Evolutionary conservation across 2,113 vertebrate genomes (phyloP).

Genomic region (Arenaria interpres): DNA sequence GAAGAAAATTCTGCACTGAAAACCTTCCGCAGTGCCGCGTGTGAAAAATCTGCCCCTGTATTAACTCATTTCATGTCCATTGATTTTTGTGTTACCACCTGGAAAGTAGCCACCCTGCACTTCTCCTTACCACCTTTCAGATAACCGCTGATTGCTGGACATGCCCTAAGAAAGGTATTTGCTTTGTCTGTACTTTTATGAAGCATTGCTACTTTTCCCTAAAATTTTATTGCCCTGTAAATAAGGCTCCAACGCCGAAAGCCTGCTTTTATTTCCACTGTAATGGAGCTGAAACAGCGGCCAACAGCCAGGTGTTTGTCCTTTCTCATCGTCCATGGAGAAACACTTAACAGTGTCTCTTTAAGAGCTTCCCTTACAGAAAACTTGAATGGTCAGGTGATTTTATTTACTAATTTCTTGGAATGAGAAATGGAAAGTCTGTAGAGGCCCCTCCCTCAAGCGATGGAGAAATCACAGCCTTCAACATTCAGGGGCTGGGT

Average conservation of each 20-base stretch:
- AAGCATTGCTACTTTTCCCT: not conserved
- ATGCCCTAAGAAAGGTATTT: not conserved
- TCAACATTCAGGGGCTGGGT: not conserved
- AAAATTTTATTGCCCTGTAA: not conserved
- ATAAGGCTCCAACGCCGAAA: not conserved
- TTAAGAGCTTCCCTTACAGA: not conserved
- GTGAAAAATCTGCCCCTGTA: not conserved
- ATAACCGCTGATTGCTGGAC: not conserved
- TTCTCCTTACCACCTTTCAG: not conserved
- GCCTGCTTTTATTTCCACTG: not conserved
- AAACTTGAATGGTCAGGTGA: not conserved
- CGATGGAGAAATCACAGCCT: not conserved
- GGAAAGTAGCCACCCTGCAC: not conserved
- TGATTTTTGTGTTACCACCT: not conserved
- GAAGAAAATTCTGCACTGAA: not conserved
- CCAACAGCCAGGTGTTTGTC: not conserved
- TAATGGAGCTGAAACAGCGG: not conserved
- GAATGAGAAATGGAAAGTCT: not conserved
- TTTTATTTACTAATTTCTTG: not conserved
- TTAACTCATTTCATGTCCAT: not conserved
- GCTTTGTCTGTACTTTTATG: not conserved
- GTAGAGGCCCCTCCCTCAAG: not conserved
- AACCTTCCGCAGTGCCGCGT: not conserved
- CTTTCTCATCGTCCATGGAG: not conserved
- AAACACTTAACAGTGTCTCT: not conserved